Evolutionary conservation across 2,888 invertebrate species (phyloP), one percentile per base, ranked within the genome.

Genomic region (Shargacucullia verbasci): DNA sequence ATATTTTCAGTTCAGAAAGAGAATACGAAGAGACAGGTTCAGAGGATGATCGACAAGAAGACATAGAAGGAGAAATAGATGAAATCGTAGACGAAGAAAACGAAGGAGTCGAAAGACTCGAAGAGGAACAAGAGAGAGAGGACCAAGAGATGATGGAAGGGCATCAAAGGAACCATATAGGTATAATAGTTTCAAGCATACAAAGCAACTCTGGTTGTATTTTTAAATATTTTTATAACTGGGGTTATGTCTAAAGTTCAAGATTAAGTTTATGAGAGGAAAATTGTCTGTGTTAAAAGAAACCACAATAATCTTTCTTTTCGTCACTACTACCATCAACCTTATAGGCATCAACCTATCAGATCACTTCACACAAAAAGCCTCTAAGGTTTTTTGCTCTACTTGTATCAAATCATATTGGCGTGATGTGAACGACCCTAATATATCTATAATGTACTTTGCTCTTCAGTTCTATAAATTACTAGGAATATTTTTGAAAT

Each of bases 21-120:
- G 97, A 94, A 62, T 94, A 94, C 44, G 94, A 96, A 67, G 97
- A 96, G 76, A 95, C 95, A 48, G 96, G 95, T 70, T 97, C 96
- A 15, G 96, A 96, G 78, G 95, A 95, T 34, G 97, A 97, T 82
- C 95, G 96, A 15, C 95, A 95, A 72, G 96, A 95, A 39, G 97
- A 97, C 59, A 80, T 86, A 59, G 88, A 87, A 63, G 84, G 84
- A 35, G 89, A 86, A 53, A 80, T 87, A 59, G 83, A 87, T 34
- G 85, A 86, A 46, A 78, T 72, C 7, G 78, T 82, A 45, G 89
- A 76, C 14, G 73, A 76, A 58, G 76, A 76, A 40, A 73, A 66
- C 0, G 71, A 62, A 43, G 65, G 47, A 13, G 59, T 47, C 7
- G 71, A 88, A 34, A 85, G 88, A 78, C 69, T 89, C 33, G 91